Percentiles rank a stretch among this genome's conserved stretches.
Conservation (phyloP, 2,888 invertebrate genomes). For the Euplexia lucipara region DNA sequence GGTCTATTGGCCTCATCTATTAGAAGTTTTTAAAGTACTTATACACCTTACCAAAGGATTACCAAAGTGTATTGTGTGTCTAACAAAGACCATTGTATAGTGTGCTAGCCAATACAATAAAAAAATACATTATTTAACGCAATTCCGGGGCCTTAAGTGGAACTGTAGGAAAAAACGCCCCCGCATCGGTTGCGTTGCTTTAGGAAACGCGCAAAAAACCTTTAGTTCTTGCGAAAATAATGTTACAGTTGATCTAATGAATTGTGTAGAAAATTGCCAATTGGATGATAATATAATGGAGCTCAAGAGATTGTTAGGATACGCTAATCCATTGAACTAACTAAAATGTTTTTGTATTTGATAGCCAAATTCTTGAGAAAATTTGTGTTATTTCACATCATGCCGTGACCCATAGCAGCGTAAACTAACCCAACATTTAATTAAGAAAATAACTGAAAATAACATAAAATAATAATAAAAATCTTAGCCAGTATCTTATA, state of each 20-base stretch:
- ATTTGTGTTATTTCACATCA: too few relatives aligned
- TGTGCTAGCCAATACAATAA: slow-evolving; percentile 25
- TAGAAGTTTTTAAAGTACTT: neutral
- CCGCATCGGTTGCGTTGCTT: slow-evolving; percentile 16
- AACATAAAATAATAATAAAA: too few relatives aligned
- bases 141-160: slow-evolving; percentile 19
- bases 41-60: neutral
- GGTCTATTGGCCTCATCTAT: neutral
- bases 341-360: too few relatives aligned
- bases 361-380: too few relatives aligned
- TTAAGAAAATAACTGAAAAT: too few relatives aligned
- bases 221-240: slow-evolving; percentile 27
- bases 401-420: too few relatives aligned
- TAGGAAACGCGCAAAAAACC: slow-evolving; percentile 38
- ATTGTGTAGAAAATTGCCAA: slow-evolving; percentile 7
- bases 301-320: too few relatives aligned
- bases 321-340: too few relatives aligned
- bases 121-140: slow-evolving; percentile 32
- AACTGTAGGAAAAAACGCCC: slow-evolving; percentile 23
- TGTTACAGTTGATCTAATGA: slow-evolving; percentile 20
- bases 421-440: too few relatives aligned
- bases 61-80: slow-evolving; percentile 22
- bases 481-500: too few relatives aligned
- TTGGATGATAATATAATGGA: neutral
- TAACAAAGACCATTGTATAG: slow-evolving; percentile 24